A percentile compares a stretch with the other conserved stretches of the same genome.
Evolutionary conservation across 2,888 invertebrate genomes (phyloP).

Genomic region (Tupiocoris notatus): DNA sequence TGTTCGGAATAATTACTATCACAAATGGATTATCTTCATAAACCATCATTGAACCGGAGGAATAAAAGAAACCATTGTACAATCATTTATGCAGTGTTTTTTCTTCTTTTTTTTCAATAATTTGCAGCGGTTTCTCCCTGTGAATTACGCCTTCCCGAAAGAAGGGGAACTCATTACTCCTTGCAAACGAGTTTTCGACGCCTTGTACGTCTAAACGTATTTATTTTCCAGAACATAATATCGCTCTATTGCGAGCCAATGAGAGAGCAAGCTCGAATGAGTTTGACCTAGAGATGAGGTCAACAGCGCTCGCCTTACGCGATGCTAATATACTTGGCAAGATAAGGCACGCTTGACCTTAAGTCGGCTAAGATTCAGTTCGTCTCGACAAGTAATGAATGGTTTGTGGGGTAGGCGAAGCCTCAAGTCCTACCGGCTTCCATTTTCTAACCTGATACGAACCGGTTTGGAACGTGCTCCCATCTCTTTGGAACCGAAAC

Average conservation of each 20-base stretch:
- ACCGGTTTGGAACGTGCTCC: conserved; percentile 38
- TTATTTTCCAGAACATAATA: neutral
- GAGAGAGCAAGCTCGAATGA: neutral
- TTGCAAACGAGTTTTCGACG: too few relatives aligned
- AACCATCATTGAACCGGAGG: too few relatives aligned
- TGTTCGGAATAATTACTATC: too few relatives aligned
- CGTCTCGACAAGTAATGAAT: conserved; percentile 34
- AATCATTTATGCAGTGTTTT: too few relatives aligned
- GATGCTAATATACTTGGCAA: neutral
- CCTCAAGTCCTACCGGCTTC: neutral
- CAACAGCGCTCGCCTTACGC: neutral
- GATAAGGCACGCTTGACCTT: neutral
- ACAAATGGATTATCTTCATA: too few relatives aligned
- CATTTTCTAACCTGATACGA: neutral
- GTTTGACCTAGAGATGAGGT: neutral
- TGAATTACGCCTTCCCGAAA: too few relatives aligned
- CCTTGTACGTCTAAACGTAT: too few relatives aligned
- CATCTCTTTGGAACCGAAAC: conserved; percentile 6
- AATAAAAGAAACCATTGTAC: too few relatives aligned
- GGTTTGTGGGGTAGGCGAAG: neutral
- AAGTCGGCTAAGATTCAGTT: neutral
- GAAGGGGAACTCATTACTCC: too few relatives aligned
- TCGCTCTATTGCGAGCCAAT: neutral
- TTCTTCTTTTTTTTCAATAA: too few relatives aligned
- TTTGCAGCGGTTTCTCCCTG: too few relatives aligned